Conservation (phyloP, 2,888 invertebrate species). For the Scaptomyza parva region DNA sequence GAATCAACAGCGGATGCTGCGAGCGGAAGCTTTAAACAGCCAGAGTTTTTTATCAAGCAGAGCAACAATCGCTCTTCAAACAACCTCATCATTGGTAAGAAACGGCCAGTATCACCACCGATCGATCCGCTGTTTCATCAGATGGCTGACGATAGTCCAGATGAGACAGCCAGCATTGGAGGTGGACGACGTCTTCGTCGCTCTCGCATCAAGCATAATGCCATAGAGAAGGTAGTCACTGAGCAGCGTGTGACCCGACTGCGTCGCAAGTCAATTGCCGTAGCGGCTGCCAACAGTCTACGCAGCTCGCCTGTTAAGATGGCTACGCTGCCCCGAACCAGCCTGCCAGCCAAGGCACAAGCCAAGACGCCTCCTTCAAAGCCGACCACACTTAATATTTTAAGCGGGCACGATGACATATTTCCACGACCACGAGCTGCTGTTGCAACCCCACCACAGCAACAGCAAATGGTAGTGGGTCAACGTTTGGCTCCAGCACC, state of each 20-base stretch:
- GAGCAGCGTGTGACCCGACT: slow-evolving; percentile 66
- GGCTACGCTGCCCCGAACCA: slow-evolving; percentile 57
- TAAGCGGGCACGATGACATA: slow-evolving; percentile 42
- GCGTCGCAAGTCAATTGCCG: slow-evolving; percentile 54
- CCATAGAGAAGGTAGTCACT: slow-evolving; percentile 39
- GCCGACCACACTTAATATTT: background rate
- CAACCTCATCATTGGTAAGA: slow-evolving; percentile 61
- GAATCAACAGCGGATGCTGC: background rate
- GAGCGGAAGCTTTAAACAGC: slow-evolving; percentile 1
- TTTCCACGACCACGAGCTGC: slow-evolving; percentile 52
- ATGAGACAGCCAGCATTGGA: slow-evolving; percentile 45
- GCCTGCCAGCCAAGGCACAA: background rate
- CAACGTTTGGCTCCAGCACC: slow-evolving; percentile 20
- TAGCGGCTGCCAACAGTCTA: slow-evolving; percentile 43
- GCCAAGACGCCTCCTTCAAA: background rate
- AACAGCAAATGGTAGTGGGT: slow-evolving; percentile 11
- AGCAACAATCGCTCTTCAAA: slow-evolving; percentile 30
- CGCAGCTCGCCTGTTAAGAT: slow-evolving; percentile 63
- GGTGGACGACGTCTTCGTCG: slow-evolving; percentile 41
- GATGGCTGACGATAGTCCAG: slow-evolving; percentile 36
- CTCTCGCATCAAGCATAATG: slow-evolving; percentile 26
- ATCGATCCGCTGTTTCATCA: slow-evolving; percentile 6
- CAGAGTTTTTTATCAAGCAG: slow-evolving; percentile 66
- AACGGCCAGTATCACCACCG: slow-evolving; percentile 1
- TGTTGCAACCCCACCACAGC: background rate